phyloP scores from a whole-genome alignment of 2,797 vertebrate genomes.

The Sebastes hubbsi region DNA sequence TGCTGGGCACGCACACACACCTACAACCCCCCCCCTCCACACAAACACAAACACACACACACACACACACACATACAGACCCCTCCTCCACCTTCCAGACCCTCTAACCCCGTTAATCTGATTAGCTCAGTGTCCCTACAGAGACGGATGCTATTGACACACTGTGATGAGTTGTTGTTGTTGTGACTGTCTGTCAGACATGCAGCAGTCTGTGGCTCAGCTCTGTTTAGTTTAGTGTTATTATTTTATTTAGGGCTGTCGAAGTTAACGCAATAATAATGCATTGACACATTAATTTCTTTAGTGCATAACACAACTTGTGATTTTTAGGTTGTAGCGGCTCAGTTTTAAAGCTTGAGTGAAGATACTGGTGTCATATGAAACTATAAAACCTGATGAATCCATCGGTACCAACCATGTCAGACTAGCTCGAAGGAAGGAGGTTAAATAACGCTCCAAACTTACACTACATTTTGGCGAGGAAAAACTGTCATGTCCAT shows the following conservation, averaged over 20 bases:
- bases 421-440: too few relatives aligned
- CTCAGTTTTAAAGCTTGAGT: too few relatives aligned
- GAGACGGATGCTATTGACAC: constrained; percentile 48
- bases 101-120: constrained; percentile 69
- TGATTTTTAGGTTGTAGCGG: too few relatives aligned
- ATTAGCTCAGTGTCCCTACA: constrained; percentile 60
- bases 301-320: too few relatives aligned
- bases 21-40: constrained; percentile 40
- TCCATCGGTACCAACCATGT: too few relatives aligned
- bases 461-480: fast-evolving
- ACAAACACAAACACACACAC: not conserved
- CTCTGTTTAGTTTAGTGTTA: not conserved
- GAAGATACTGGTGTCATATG: too few relatives aligned
- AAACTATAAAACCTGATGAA: too few relatives aligned
- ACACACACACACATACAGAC: constrained; percentile 28
- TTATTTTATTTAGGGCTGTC: too few relatives aligned
- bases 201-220: not conserved
- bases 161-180: constrained; percentile 23
- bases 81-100: constrained; percentile 54
- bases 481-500: too few relatives aligned
- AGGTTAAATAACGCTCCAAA: too few relatives aligned
- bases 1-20: constrained; percentile 14
- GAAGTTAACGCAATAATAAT: too few relatives aligned
- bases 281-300: too few relatives aligned
- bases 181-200: not conserved